These are phyloP conservation scores for Polypterus bichir DNA, from an alignment of 2,113 vertebrate species.

Conservation along the genomic window DNA sequence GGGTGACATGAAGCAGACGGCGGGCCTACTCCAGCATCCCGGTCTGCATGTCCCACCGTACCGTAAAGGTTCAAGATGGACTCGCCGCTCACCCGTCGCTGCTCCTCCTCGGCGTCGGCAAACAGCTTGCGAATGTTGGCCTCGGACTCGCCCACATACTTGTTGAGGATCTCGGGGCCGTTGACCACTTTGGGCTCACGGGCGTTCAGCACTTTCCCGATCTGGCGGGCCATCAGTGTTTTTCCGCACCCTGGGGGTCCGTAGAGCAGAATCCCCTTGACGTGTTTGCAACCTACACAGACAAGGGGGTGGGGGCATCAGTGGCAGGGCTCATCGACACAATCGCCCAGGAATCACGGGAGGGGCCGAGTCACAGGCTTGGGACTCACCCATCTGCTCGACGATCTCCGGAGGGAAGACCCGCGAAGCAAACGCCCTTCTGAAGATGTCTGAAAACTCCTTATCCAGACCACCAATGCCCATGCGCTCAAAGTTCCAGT, in stretches of 20 bases:
- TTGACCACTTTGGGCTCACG: conserved; percentile 94
- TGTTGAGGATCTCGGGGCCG: conserved; percentile 92
- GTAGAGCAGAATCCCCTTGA: conserved; percentile 90
- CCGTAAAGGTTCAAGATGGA: background rate
- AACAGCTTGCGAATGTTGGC: conserved; percentile 95
- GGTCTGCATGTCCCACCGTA: too few relatives aligned
- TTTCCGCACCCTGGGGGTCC: conserved; percentile 93
- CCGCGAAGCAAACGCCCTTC: conserved; percentile 85
- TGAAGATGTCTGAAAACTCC: conserved; percentile 93
- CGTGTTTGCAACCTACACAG: conserved; percentile 82
- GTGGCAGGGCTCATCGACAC: background rate
- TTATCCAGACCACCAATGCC: conserved; percentile 93
- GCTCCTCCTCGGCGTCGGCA: conserved; percentile 90
- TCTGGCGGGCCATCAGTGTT: conserved; percentile 92
- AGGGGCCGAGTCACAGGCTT: background rate
- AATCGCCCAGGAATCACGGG: background rate
- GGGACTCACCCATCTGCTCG: conserved; percentile 88
- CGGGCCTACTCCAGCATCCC: too few relatives aligned
- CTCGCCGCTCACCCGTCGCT: conserved; percentile 67
- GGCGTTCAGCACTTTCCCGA: conserved; percentile 93
- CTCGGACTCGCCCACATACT: conserved; percentile 91
- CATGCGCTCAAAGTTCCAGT: conserved; percentile 98
- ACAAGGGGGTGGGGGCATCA: background rate
- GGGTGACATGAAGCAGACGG: too few relatives aligned
- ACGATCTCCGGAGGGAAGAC: conserved; percentile 95